These are phyloP conservation scores for Nannoperca obscura DNA, from an alignment of 2,797 vertebrate species.

Conservation along the genomic window DNA sequence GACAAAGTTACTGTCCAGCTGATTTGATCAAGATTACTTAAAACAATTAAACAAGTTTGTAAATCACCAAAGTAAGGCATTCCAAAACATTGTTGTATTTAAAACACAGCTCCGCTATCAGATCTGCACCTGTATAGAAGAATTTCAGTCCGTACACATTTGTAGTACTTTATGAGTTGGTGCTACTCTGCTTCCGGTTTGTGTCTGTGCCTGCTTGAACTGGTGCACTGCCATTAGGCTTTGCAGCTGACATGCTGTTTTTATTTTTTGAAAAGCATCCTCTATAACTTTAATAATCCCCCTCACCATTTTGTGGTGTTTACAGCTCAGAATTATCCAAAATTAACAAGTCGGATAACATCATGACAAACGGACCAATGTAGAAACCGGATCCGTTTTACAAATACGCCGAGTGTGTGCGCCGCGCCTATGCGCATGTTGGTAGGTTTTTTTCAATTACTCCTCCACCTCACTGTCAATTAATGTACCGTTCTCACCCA, in stretches of 20 bases:
- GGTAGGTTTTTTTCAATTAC: neutral
- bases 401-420: neutral
- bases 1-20: neutral
- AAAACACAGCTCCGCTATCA: neutral
- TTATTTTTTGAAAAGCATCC: neutral
- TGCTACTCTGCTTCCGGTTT: constrained; percentile 15
- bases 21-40: neutral
- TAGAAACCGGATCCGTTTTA: neutral
- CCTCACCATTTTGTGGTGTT: neutral
- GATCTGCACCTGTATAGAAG: neutral
- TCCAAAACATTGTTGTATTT: neutral
- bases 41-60: neutral
- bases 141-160: neutral
- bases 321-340: neutral
- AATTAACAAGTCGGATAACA: neutral
- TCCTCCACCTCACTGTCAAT: neutral
- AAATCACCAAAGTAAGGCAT: neutral
- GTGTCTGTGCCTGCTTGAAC: constrained; percentile 12
- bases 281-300: neutral
- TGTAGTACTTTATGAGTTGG: neutral
- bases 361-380: neutral
- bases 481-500: neutral
- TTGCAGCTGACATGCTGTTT: constrained; percentile 19
- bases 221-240: constrained; percentile 26
- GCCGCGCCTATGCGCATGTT: neutral